phyloP scores from a whole-genome alignment of 2,797 vertebrate genomes.

The Heteromormyrus szaboi region DNA sequence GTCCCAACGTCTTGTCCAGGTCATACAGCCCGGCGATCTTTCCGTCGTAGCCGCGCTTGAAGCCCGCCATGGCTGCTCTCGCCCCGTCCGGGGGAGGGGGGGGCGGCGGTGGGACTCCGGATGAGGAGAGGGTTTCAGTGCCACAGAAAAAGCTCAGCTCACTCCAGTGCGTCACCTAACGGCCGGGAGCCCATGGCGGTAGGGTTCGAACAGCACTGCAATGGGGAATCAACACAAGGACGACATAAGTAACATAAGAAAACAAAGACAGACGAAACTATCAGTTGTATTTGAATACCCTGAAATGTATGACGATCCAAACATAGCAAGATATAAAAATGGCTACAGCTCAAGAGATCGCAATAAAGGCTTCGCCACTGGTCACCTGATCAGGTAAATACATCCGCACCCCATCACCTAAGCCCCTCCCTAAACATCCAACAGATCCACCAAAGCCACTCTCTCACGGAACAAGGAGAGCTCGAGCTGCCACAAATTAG shows the following conservation, averaged over 20 bases:
- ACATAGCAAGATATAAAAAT: background rate
- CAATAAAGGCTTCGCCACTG: background rate
- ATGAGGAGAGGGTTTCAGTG: constrained; percentile 26
- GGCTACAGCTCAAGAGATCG: background rate
- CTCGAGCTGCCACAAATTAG: background rate
- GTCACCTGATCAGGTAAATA: background rate
- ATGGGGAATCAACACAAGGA: constrained; percentile 27
- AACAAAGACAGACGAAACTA: background rate
- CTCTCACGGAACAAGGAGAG: background rate
- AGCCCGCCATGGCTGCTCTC: constrained; percentile 63
- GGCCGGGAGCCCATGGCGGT: constrained; percentile 53
- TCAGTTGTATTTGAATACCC: background rate
- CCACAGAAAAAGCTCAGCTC: constrained; percentile 27
- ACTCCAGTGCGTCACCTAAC: constrained; percentile 51
- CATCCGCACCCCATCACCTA: background rate
- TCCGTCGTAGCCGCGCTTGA: constrained; percentile 76
- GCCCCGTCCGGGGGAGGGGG: background rate
- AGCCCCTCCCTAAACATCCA: background rate
- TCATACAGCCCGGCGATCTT: constrained; percentile 79
- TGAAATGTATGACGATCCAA: background rate
- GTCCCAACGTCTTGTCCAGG: constrained; percentile 75
- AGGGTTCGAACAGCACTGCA: constrained; percentile 49
- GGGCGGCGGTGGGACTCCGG: background rate
- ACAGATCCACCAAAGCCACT: background rate
- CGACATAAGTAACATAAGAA: background rate